Percentiles rank a stretch among this genome's conserved stretches.
These are phyloP conservation scores for Rugalucina vietnamica DNA, from an alignment of 2,888 invertebrate genomes.

Conservation along the genomic window DNA sequence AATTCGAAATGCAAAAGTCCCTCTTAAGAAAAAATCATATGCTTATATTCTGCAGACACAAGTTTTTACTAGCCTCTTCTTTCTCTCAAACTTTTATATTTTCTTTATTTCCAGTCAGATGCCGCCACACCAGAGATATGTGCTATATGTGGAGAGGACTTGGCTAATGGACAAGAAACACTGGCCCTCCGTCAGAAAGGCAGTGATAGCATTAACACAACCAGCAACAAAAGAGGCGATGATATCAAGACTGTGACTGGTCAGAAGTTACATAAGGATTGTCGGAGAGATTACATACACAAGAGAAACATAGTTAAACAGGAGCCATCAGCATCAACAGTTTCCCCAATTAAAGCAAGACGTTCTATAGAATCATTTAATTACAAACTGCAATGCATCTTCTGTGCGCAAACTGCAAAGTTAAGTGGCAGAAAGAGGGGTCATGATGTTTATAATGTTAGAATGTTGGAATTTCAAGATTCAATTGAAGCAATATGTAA, in stretches of 20 bases:
- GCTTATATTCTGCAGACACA: too few species aligned
- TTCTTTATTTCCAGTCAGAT: background rate
- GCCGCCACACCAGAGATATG: background rate
- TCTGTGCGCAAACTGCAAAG: background rate
- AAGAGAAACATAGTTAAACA: background rate
- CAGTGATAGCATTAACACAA: constrained; percentile 12
- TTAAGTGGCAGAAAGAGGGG: background rate
- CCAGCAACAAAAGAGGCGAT: constrained; percentile 1
- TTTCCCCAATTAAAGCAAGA: background rate
- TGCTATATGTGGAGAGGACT: background rate
- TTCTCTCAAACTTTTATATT: too few species aligned
- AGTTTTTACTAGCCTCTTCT: background rate
- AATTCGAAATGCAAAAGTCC: too few species aligned
- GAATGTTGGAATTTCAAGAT: constrained; percentile 2
- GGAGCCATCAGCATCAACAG: background rate
- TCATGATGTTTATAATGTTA: background rate
- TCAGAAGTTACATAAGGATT: constrained; percentile 10
- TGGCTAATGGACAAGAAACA: background rate
- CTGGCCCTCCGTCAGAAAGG: constrained; percentile 20
- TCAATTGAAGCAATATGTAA: constrained; percentile 6
- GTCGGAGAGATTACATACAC: constrained; percentile 27
- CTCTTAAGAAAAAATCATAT: too few species aligned
- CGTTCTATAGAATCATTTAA: background rate
- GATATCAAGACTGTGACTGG: constrained; percentile 5
- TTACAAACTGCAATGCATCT: background rate